Evolutionary conservation across 2,113 vertebrate species (phyloP).

Genomic region (Atractosteus spatula): DNA sequence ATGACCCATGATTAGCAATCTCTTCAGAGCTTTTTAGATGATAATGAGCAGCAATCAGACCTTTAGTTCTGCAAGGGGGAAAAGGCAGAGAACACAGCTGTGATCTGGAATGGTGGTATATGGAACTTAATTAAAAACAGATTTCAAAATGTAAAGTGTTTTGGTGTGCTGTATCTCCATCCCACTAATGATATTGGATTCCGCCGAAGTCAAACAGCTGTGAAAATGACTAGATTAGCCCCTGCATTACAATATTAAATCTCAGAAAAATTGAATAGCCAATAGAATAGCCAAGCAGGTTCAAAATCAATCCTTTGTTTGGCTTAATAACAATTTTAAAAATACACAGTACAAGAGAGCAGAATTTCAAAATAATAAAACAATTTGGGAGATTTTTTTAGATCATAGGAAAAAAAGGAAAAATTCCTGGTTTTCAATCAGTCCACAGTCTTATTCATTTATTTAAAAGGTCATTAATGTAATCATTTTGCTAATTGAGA

Average conservation of each 20-base stretch:
- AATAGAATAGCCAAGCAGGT: too few relatives aligned
- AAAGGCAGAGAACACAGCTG: not conserved
- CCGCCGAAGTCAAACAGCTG: not conserved
- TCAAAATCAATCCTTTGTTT: too few relatives aligned
- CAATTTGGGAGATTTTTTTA: too few relatives aligned
- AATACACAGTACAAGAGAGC: too few relatives aligned
- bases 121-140: conserved; percentile 10
- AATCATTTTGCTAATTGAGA: too few relatives aligned
- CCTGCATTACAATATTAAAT: not conserved
- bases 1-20: conserved; percentile 7
- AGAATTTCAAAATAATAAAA: too few relatives aligned
- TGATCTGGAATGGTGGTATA: not conserved
- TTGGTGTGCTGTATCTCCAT: not conserved
- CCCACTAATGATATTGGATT: not conserved
- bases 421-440: too few relatives aligned
- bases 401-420: too few relatives aligned
- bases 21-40: not conserved
- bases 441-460: too few relatives aligned
- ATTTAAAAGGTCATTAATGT: too few relatives aligned
- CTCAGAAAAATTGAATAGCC: too few relatives aligned
- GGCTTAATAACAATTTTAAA: too few relatives aligned
- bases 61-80: not conserved
- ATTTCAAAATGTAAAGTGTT: not conserved
- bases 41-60: conserved; percentile 4
- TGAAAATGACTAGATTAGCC: not conserved